Base-by-base conservation (phyloP, 1,140 invertebrate species). In the Aphaenogaster floridana region DNA sequence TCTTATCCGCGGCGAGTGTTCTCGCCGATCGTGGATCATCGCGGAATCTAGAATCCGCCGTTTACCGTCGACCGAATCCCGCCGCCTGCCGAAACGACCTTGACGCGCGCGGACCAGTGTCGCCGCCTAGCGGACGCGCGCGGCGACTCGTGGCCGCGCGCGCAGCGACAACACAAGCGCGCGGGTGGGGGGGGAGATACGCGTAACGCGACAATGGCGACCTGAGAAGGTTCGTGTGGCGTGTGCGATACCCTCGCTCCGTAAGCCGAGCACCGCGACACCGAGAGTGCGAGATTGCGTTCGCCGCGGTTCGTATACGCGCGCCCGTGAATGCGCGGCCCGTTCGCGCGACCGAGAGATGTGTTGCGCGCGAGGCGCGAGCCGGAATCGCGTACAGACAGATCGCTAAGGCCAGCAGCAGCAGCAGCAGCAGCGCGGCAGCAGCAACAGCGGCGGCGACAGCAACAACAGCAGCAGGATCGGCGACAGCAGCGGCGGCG, bases 201-300 rank as follows among this genome's bases (percentile, higher is more conserved):
- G 90, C 88, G 90, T 91, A 93, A 93, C 90, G 92, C 93, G 87
- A 93, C 92, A 94, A 94, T 94, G 93, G 93, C 93, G 92, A 94
- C 90, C 86, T 92, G 90, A 84, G 45, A 93, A 89, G 91, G 72
- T 83, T 89, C 42, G 80, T 93, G 88, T 48, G 42, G 21, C 6
- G 92, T 92, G 92, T 93, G 92, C 90, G 89, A 87, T 91, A 89
- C 45, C 66, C 80, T 87, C 85, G 81, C 68, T 86, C 50, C 71
- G 42, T 72, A 76, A 63, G 11, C 28, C 36, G 8, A 71, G 39
- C 83, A 86, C 66, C 79, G 52, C n/a, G 85, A 87, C 72, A 72
- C 45, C 57, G 42, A 86, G 54, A 88, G 63, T 48, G 54, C 39
- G 59, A 88, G 42, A 61, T 59, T 17, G 54, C 77, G 72, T 88